Evolutionary conservation across 2,888 invertebrate species (phyloP).

Genomic region (Dilophus febrilis): DNA sequence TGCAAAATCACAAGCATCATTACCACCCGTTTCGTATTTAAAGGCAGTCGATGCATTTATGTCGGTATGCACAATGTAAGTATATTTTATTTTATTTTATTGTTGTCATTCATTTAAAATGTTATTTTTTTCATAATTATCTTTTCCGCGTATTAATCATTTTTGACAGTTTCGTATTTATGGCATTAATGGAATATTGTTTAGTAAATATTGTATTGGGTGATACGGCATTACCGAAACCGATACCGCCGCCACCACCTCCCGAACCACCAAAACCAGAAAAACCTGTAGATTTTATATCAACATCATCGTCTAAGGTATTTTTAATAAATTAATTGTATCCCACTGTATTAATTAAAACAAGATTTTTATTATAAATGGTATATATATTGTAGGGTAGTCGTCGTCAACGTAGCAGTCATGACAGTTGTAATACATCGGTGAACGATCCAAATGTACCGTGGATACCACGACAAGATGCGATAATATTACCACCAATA

Average conservation of each 20-base stretch:
- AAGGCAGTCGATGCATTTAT: slow-evolving; percentile 87
- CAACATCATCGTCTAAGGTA: slow-evolving; percentile 12
- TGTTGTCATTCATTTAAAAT: slow-evolving; percentile 1
- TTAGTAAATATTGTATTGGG: slow-evolving; percentile 52
- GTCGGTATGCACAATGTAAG: slow-evolving; percentile 77
- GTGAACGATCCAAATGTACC: slow-evolving; percentile 25
- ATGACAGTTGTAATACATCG: slow-evolving; percentile 19
- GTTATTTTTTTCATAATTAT: background rate
- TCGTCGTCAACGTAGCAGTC: slow-evolving; percentile 2
- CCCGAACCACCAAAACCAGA: slow-evolving; percentile 17
- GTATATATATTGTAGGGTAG: slow-evolving; percentile 8
- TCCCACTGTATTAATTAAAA: background rate
- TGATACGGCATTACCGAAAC: slow-evolving; percentile 28
- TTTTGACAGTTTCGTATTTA: slow-evolving; percentile 62
- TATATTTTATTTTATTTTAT: too few relatives aligned
- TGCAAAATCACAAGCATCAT: slow-evolving; percentile 81
- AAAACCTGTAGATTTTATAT: slow-evolving; percentile 16
- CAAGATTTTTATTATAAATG: background rate
- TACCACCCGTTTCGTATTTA: slow-evolving; percentile 84
- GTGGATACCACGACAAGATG: slow-evolving; percentile 29
- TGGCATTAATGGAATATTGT: slow-evolving; percentile 88
- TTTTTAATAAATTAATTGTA: background rate
- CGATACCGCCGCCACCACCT: slow-evolving; percentile 22
- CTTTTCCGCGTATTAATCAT: slow-evolving; percentile 1
- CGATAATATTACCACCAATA: slow-evolving; percentile 13